Base-by-base conservation (phyloP, 1,140 invertebrate species). In the Contarinia nasturtii region DNA sequence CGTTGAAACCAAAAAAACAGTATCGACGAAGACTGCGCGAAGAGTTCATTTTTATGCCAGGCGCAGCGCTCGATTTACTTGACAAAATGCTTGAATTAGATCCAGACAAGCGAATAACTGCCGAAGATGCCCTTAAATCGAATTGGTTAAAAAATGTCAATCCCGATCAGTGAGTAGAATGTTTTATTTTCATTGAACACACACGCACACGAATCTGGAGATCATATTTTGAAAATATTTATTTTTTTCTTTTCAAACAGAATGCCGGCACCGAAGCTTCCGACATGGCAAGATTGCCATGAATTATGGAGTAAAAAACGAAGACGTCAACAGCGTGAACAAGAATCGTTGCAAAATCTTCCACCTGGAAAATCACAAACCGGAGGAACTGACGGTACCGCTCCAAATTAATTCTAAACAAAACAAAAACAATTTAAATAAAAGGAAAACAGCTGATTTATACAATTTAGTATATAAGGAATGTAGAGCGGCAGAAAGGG, bases 241-340 rank as follows among this genome's bases (percentile, higher is more conserved):
- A 40, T 40, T 15, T 40, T 8, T 34, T 38, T 38, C 5, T 38
- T 4, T 38, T 18, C n/a, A 18, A 11, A 7, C n/a, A 91, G 87
- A 65, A 85, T 87, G 78, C 73, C 77, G 47, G 76, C 76, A 15
- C 82, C 84, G 11, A 74, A 83, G 56, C 63, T 97, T 50, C 95
- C 95, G 1, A 86, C 80, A 21, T 89, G 89, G 78, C 94, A 98
- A 71, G 95, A 98, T 69, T 98, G 95, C 66, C 95, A 98, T 69
- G 95, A 99, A 67, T 72, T 99, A 56, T 98, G 94, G 94, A 92
- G 88, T 54, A 99, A 98, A 66, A 87, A 87, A 61, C 74, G 86
- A 34, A 73, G 86, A 55, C 68, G 79, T 14, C 85, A 88, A 60
- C 69, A 86, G 53, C 67, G 80, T 33, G 83, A 87, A 56, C 77